Evolutionary conservation across 2,888 invertebrate genomes (phyloP).

Genomic region (Ormyrus thymus): DNA sequence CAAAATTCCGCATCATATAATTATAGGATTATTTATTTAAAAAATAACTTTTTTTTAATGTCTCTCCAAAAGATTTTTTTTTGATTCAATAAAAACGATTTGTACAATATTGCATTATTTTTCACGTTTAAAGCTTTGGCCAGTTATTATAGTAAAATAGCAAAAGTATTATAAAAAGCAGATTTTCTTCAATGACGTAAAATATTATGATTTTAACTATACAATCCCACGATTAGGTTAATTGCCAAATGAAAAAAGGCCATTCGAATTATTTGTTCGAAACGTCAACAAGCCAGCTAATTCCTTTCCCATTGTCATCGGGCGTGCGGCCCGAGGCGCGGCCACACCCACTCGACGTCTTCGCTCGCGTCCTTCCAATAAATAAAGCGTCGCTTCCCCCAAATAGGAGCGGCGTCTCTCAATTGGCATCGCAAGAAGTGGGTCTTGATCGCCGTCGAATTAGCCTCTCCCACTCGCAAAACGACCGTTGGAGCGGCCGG

Average conservation of each 20-base stretch:
- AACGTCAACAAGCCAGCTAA: background rate
- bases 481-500: constrained; percentile 22
- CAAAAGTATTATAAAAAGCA: too few relatives aligned
- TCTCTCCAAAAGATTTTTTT: too few relatives aligned
- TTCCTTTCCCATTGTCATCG: constrained; percentile 22
- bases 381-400: constrained; percentile 37
- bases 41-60: too few relatives aligned
- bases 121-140: too few relatives aligned
- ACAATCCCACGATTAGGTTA: too few relatives aligned
- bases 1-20: too few relatives aligned
- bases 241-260: background rate
- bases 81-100: too few relatives aligned
- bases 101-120: too few relatives aligned
- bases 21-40: too few relatives aligned
- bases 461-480: background rate
- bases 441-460: constrained; percentile 31
- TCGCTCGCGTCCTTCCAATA: constrained; percentile 27
- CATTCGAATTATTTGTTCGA: background rate
- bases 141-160: too few relatives aligned
- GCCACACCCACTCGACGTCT: constrained; percentile 35
- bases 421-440: constrained; percentile 8
- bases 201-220: too few relatives aligned
- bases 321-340: background rate
- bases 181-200: too few relatives aligned
- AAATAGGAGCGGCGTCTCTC: constrained; percentile 41